Percentiles rank a stretch among this genome's conserved stretches.
Evolutionary conservation across 2,797 vertebrate species (phyloP).

Genomic region (Diceros bicornis): DNA sequence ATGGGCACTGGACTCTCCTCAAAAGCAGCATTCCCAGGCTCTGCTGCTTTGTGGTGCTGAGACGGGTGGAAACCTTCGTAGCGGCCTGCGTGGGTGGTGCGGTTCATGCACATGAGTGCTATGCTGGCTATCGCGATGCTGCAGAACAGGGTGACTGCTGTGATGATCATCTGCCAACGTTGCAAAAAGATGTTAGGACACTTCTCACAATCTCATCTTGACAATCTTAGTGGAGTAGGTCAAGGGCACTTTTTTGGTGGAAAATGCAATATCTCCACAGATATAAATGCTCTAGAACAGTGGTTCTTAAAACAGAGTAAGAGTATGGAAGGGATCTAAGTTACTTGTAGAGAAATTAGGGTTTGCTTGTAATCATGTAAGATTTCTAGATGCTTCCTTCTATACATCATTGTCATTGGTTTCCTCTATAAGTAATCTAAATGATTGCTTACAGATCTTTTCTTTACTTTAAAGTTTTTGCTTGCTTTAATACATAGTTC

Average conservation of each 20-base stretch:
- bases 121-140: conserved; percentile 93
- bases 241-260: conserved; percentile 9
- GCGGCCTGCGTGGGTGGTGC: conserved; percentile 91
- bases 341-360: conserved; percentile 56
- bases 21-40: conserved; percentile 84
- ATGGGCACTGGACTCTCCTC: conserved; percentile 83
- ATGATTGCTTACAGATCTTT: conserved; percentile 30
- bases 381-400: conserved; percentile 27
- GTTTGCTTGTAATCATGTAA: conserved; percentile 2
- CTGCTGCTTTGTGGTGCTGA: conserved; percentile 83
- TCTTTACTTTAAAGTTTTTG: conserved; percentile 44
- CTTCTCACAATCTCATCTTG: conserved; percentile 37
- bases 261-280: not conserved
- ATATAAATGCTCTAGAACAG: conserved; percentile 16
- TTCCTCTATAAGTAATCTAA: conserved; percentile 33
- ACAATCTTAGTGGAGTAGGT: not conserved
- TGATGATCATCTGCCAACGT: conserved; percentile 93
- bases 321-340: not conserved
- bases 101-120: conserved; percentile 95
- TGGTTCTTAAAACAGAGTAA: conserved; percentile 52
- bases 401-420: not conserved
- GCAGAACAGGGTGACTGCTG: conserved; percentile 91
- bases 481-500: not conserved
- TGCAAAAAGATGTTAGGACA: conserved; percentile 38
- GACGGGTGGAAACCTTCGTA: conserved; percentile 90